phyloP scores from a whole-genome alignment of 1,140 invertebrate genomes.

The Drosophila micromelanica region DNA sequence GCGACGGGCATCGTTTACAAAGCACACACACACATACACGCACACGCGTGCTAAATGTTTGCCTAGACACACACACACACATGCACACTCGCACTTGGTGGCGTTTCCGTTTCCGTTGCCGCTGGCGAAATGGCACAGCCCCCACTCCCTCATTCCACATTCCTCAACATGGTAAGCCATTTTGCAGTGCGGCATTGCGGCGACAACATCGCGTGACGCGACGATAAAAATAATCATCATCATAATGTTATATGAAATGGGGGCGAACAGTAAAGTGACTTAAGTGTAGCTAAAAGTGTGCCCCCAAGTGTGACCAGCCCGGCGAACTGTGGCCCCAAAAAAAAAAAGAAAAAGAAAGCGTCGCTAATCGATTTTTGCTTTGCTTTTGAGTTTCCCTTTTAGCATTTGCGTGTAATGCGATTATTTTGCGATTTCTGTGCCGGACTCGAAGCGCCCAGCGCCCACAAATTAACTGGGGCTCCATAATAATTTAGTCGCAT shows the following conservation, averaged over 20 bases:
- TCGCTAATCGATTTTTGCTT: slow-evolving; percentile 48
- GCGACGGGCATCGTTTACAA: slow-evolving; percentile 49
- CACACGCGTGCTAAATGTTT: slow-evolving; percentile 12
- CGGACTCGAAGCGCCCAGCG: slow-evolving; percentile 40
- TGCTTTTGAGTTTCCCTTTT: slow-evolving; percentile 16
- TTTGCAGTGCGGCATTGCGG: slow-evolving; percentile 57
- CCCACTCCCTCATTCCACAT: not conserved
- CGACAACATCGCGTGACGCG: slow-evolving; percentile 79
- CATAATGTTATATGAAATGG: slow-evolving; percentile 69
- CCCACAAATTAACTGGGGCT: slow-evolving; percentile 64
- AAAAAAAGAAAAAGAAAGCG: not conserved
- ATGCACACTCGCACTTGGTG: slow-evolving; percentile 33
- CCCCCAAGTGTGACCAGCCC: not conserved
- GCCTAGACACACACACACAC: slow-evolving; percentile 41
- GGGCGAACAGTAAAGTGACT: slow-evolving; percentile 10
- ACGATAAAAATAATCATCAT: slow-evolving; percentile 80
- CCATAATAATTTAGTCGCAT: slow-evolving; percentile 64
- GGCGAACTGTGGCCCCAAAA: no score
- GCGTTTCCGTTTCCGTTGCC: slow-evolving; percentile 70
- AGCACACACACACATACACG: slow-evolving; percentile 17
- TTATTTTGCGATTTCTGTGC: slow-evolving; percentile 63
- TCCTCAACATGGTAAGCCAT: slow-evolving; percentile 24
- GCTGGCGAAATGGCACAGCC: slow-evolving; percentile 21
- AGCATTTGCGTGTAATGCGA: slow-evolving; percentile 35
- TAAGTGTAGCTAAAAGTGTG: slow-evolving; percentile 22